phyloP scores from a whole-genome alignment of 2,113 vertebrate genomes.

The Dicerorhinus sumatrensis region DNA sequence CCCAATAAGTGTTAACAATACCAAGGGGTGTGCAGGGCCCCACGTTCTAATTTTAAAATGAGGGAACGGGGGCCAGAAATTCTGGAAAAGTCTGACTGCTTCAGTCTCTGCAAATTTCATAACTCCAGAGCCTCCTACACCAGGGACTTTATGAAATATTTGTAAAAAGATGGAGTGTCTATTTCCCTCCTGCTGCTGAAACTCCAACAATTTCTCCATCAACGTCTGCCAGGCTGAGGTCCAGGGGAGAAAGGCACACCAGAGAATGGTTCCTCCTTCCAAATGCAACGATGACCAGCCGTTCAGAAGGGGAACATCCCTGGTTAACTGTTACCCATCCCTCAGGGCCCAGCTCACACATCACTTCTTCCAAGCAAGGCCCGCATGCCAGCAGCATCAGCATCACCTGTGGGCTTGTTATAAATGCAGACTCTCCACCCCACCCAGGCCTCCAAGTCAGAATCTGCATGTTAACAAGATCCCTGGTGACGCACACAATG shows the following conservation, averaged over 20 bases:
- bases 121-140: background rate
- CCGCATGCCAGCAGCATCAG: background rate
- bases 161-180: background rate
- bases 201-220: background rate
- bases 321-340: background rate
- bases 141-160: background rate
- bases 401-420: background rate
- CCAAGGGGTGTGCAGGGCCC: background rate
- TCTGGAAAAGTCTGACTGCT: background rate
- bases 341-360: background rate
- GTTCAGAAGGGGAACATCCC: background rate
- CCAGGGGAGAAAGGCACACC: accelerated
- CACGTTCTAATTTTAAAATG: background rate
- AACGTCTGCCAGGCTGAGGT: background rate
- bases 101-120: background rate
- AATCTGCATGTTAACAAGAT: too few species aligned
- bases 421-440: background rate
- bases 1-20: background rate
- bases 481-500: accelerated
- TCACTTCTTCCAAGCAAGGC: background rate
- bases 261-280: background rate
- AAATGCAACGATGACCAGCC: background rate
- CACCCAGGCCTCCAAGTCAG: accelerated
- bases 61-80: background rate
- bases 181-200: background rate